Conservation (phyloP, 2,888 invertebrate species). For the Leptarthrus brevirostris region DNA sequence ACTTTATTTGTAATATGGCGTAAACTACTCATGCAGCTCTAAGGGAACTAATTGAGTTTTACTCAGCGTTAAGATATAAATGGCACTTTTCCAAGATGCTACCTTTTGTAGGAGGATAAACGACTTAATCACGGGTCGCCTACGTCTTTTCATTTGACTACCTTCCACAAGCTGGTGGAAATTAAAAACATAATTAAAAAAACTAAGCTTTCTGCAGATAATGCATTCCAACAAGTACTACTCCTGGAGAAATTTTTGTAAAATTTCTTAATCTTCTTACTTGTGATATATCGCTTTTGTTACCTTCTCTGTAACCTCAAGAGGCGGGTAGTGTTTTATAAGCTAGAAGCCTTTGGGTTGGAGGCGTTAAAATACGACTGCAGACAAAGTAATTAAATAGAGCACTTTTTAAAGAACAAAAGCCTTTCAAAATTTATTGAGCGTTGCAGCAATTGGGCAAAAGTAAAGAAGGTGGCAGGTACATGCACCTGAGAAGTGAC, state of each 20-base stretch:
- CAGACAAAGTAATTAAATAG: constrained; percentile 10
- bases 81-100: neutral
- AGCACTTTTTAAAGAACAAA: too few relatives aligned
- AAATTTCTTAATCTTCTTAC: neutral
- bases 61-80: too few relatives aligned
- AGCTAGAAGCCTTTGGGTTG: neutral
- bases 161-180: neutral
- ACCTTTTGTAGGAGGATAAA: neutral
- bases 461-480: too few relatives aligned
- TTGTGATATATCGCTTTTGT: neutral
- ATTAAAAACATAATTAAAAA: too few relatives aligned
- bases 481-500: too few relatives aligned
- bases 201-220: neutral
- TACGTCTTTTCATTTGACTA: neutral
- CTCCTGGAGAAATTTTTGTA: neutral
- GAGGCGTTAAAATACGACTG: neutral
- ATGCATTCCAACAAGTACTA: constrained; percentile 17
- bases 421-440: too few relatives aligned
- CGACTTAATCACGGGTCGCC: neutral
- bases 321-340: too few relatives aligned
- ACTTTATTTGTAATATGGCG: too few relatives aligned
- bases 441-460: too few relatives aligned
- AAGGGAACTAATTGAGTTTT: too few relatives aligned
- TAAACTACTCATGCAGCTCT: too few relatives aligned
- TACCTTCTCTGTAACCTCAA: neutral